These are phyloP conservation scores for Tetragonisca angustula DNA, from an alignment of 2,888 invertebrate species.

Conservation along the genomic window DNA sequence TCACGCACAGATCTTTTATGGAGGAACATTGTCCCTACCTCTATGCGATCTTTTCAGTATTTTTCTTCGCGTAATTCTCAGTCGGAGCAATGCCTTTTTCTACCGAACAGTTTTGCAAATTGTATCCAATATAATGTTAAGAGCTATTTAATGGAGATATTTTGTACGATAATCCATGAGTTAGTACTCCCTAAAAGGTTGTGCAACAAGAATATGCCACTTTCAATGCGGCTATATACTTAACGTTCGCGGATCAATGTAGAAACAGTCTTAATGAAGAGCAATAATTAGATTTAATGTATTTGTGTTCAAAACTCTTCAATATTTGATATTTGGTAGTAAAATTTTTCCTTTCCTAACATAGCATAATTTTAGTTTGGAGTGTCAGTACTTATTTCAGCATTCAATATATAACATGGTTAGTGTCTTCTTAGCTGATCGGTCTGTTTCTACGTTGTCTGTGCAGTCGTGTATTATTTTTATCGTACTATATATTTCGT, in stretches of 20 bases:
- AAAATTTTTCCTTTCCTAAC: not conserved
- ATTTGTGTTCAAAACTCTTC: not conserved
- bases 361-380: not conserved
- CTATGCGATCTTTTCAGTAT: conserved; percentile 35
- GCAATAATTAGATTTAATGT: conserved; percentile 8
- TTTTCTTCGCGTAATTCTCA: conserved; percentile 22
- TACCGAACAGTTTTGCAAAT: conserved; percentile 2
- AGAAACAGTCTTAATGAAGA: conserved; percentile 43
- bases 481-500: conserved; percentile 51
- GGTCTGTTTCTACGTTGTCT: conserved; percentile 48
- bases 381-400: conserved; percentile 36
- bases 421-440: not conserved
- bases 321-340: not conserved
- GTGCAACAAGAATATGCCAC: conserved; percentile 46
- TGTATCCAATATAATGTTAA: conserved; percentile 17
- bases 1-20: conserved; percentile 62
- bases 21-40: conserved; percentile 55
- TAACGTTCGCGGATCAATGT: conserved; percentile 64
- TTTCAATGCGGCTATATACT: conserved; percentile 75
- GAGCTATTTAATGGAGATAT: conserved; percentile 30
- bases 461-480: conserved; percentile 24
- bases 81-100: conserved; percentile 5
- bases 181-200: conserved; percentile 63
- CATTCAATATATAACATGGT: not conserved
- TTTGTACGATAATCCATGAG: conserved; percentile 32